Conservation (phyloP, 2,113 vertebrate genomes). For the Leiothrix lutea region DNA sequence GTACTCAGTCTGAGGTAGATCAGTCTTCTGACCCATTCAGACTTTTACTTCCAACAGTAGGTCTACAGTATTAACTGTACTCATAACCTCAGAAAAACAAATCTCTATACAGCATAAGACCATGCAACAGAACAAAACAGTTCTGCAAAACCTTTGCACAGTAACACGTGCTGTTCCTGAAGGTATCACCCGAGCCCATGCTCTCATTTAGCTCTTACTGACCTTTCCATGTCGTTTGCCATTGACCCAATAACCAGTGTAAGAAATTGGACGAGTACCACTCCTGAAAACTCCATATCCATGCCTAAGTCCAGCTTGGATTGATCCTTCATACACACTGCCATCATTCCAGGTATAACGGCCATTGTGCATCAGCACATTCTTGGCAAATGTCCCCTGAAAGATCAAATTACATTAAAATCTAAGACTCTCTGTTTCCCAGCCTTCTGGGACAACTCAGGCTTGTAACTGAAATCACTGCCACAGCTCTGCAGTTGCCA, state of each 20-base stretch:
- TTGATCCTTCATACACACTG: slow-evolving; percentile 83
- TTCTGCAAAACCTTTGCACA: not conserved
- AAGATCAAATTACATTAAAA: not conserved
- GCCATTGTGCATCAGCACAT: slow-evolving; percentile 78
- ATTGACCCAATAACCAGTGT: slow-evolving; percentile 84
- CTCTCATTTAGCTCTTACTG: not conserved
- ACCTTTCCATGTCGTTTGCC: slow-evolving; percentile 90
- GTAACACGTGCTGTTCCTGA: not conserved
- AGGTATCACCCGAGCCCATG: not conserved
- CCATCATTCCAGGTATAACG: slow-evolving; percentile 84
- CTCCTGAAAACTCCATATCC: slow-evolving; percentile 82
- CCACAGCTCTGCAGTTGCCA: not conserved
- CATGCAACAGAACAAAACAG: not conserved
- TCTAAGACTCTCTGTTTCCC: not conserved
- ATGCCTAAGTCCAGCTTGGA: slow-evolving; percentile 77
- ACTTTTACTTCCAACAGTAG: not conserved
- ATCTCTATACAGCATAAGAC: not conserved
- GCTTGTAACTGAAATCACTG: not conserved
- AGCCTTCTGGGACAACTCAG: not conserved
- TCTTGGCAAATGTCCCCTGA: slow-evolving; percentile 87
- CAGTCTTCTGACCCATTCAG: not conserved
- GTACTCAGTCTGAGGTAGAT: not conserved
- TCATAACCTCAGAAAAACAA: not conserved
- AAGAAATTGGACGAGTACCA: slow-evolving; percentile 61
- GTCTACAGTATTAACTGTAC: not conserved